phyloP scores from a whole-genome alignment of 1,140 invertebrate species.

The Hypothenemus hampei region DNA sequence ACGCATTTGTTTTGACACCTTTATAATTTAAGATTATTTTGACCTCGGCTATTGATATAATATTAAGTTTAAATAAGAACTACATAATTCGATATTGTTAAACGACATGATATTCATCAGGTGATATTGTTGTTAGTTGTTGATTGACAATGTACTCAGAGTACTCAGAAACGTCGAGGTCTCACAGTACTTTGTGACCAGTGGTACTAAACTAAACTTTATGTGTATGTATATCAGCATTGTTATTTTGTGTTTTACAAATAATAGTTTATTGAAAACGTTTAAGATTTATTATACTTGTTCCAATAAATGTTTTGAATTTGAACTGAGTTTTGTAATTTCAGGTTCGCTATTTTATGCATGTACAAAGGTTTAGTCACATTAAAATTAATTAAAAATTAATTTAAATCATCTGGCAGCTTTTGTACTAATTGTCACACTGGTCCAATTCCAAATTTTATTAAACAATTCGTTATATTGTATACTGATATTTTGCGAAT shows the following conservation, averaged over 20 bases:
- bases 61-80: background rate
- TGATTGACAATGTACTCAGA: background rate
- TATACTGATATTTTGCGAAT: no score
- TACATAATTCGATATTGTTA: constrained; percentile 12
- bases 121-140: constrained; percentile 17
- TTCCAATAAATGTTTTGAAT: constrained; percentile 19
- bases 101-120: constrained; percentile 16
- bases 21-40: no score
- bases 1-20: no score
- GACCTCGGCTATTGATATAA: background rate
- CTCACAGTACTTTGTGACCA: background rate
- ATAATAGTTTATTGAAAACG: constrained; percentile 20
- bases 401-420: no score
- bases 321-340: background rate
- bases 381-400: no score
- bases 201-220: background rate
- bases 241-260: constrained; percentile 20
- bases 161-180: background rate
- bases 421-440: no score
- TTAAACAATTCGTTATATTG: no score
- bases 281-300: constrained; percentile 17
- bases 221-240: constrained; percentile 1
- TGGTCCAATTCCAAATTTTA: no score
- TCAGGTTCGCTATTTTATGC: no score
- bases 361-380: no score